Base-by-base conservation (phyloP, 2,797 vertebrate species). In the Lutjanus campechanus region DNA sequence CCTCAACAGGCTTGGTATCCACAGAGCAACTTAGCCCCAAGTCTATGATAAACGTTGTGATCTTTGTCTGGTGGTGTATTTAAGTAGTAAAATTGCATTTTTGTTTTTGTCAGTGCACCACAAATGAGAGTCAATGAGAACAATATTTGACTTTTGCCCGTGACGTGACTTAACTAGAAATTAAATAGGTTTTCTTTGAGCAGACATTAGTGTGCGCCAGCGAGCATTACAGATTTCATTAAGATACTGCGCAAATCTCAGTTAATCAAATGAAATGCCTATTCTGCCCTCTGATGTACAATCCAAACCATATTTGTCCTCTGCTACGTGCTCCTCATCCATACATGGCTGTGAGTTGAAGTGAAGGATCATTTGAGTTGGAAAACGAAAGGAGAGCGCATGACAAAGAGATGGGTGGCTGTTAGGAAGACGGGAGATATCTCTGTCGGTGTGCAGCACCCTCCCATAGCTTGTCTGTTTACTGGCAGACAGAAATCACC, bases 151-250 rank as follows among this genome's bases (percentile, higher is more conserved):
- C 9, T 62, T 74, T 77, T 49, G 16, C 40, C 22, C 29, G 50
- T 15, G 17, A 43, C 5, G 8, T 44, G 11, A 15, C 68, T 80
- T 15, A 29, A 64, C 17, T 53, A 15, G 43, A 47, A 71, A 49
- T 40, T 0, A 22, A 61, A 17, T 50, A 1, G 41, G 12, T 11
- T 65, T 22, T 73, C 22, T 69, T 22, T 20, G 11, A 44, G n/a
- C 15, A 12, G 61, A 55, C 10, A 8, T 51, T 60, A 17, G 58
- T 47, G 9, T 56, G 20, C 7, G 1, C 0, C 46, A 16, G 51
- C 77, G 3, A 64, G 29, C 55, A 7, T n/a, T 16, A 16, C 41
- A 84, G 69, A 81, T 82, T 74, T 79, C 20, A 82, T 88, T 73
- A 62, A 1, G 67, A 72, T 59, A n/a, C 41, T 1, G 13, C 0